These are phyloP conservation scores for Leptinotarsa tumamoca DNA, from an alignment of 2,888 invertebrate genomes.

Conservation along the genomic window DNA sequence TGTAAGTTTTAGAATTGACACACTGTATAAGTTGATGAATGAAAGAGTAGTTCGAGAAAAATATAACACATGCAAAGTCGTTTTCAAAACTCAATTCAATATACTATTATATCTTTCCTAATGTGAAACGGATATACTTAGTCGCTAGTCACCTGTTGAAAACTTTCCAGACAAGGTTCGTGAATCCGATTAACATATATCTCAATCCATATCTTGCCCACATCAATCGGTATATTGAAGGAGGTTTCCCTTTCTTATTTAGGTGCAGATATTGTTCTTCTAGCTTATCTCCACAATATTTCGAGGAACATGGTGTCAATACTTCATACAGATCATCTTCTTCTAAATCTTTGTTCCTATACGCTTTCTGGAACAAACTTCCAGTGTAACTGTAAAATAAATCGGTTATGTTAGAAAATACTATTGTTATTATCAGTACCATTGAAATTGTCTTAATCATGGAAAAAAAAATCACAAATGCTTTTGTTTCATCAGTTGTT, in stretches of 20 bases:
- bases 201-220: slow-evolving; percentile 46
- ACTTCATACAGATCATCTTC: slow-evolving; percentile 71
- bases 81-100: too few relatives aligned
- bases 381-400: slow-evolving; percentile 72
- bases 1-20: too few relatives aligned
- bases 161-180: slow-evolving; percentile 42
- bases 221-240: slow-evolving; percentile 40
- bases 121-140: neutral
- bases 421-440: too few relatives aligned
- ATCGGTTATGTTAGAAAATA: too few relatives aligned
- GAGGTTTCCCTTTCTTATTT: slow-evolving; percentile 31
- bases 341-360: slow-evolving; percentile 71
- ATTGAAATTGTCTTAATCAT: too few relatives aligned
- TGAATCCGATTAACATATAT: slow-evolving; percentile 42
- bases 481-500: too few relatives aligned
- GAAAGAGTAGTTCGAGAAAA: too few relatives aligned
- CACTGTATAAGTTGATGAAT: too few relatives aligned
- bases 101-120: too few relatives aligned
- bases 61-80: too few relatives aligned
- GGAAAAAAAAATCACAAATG: too few relatives aligned
- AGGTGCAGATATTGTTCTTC: slow-evolving; percentile 53
- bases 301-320: slow-evolving; percentile 61
- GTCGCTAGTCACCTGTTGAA: slow-evolving; percentile 46
- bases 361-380: slow-evolving; percentile 75
- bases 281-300: slow-evolving; percentile 53